A percentile compares a stretch with the other conserved stretches of the same genome.
Evolutionary conservation across 2,797 vertebrate species (phyloP).

Genomic region (Heteromormyrus szaboi): DNA sequence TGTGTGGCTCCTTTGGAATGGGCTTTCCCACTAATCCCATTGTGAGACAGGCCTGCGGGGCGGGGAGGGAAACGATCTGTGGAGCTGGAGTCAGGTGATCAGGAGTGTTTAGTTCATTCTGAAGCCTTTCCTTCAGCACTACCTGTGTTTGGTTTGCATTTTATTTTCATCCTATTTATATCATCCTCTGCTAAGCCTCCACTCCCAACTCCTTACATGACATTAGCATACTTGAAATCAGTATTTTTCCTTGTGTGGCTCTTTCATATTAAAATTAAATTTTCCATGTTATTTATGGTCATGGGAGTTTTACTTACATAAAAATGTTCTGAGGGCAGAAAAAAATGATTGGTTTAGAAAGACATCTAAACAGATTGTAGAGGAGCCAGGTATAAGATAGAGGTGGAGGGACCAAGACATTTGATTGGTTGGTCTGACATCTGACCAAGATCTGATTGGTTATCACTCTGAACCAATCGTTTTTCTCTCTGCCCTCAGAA

Average conservation of each 20-base stretch:
- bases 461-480: not conserved
- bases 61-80: not conserved
- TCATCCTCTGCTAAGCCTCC: not conserved
- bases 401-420: not conserved
- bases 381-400: not conserved
- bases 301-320: not conserved
- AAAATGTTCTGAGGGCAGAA: not conserved
- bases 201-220: not conserved
- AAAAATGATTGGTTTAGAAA: not conserved
- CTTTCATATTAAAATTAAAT: not conserved
- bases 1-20: not conserved
- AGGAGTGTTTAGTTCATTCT: not conserved
- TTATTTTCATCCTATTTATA: not conserved
- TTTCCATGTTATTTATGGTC: not conserved
- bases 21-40: not conserved
- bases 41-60: not conserved
- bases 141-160: not conserved
- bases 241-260: not conserved
- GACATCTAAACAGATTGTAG: not conserved
- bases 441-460: not conserved
- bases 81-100: not conserved
- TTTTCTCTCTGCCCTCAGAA: no score
- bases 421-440: not conserved
- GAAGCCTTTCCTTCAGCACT: not conserved
- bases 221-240: not conserved